A percentile compares a stretch with the other conserved stretches of the same genome.
Evolutionary conservation across 1,140 invertebrate species (phyloP).

Genomic region (Dendroctonus ponderosae): DNA sequence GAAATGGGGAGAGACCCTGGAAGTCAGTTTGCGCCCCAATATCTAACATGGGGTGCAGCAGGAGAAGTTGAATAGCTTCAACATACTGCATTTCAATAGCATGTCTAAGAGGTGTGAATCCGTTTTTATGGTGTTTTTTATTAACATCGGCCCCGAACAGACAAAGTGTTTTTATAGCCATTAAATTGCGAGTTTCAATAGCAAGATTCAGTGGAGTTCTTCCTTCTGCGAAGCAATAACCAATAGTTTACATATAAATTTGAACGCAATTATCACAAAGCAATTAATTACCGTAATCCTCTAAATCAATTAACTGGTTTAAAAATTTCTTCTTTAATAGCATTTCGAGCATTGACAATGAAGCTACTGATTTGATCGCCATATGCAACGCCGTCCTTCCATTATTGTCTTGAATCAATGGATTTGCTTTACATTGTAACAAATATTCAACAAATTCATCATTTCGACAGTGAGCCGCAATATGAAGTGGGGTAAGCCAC

Average conservation of each 20-base stretch:
- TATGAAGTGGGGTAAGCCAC: slow-evolving; percentile 34
- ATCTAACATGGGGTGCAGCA: slow-evolving; percentile 47
- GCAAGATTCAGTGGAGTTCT: slow-evolving; percentile 57
- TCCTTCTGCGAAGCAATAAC: slow-evolving; percentile 44
- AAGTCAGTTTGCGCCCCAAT: slow-evolving; percentile 33
- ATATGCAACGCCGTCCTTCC: slow-evolving; percentile 56
- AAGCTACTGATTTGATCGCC: slow-evolving; percentile 51
- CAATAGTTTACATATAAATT: slow-evolving; percentile 9
- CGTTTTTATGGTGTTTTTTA: slow-evolving; percentile 53
- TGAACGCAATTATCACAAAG: background rate
- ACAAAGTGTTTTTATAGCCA: slow-evolving; percentile 53
- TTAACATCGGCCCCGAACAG: slow-evolving; percentile 55
- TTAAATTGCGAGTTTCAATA: slow-evolving; percentile 52
- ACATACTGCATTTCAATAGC: slow-evolving; percentile 54
- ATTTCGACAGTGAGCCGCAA: slow-evolving; percentile 38
- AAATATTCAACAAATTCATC: slow-evolving; percentile 44
- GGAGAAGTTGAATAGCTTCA: slow-evolving; percentile 55
- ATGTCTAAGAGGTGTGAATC: slow-evolving; percentile 59
- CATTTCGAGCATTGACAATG: slow-evolving; percentile 31
- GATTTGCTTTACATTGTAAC: slow-evolving; percentile 52
- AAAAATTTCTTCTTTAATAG: slow-evolving; percentile 16
- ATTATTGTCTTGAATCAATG: slow-evolving; percentile 53
- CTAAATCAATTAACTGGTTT: slow-evolving; percentile 40
- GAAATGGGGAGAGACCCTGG: slow-evolving; percentile 34
- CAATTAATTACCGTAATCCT: slow-evolving; percentile 47